phyloP scores from a whole-genome alignment of 2,113 vertebrate genomes.

The Thunnus maccoyii region DNA sequence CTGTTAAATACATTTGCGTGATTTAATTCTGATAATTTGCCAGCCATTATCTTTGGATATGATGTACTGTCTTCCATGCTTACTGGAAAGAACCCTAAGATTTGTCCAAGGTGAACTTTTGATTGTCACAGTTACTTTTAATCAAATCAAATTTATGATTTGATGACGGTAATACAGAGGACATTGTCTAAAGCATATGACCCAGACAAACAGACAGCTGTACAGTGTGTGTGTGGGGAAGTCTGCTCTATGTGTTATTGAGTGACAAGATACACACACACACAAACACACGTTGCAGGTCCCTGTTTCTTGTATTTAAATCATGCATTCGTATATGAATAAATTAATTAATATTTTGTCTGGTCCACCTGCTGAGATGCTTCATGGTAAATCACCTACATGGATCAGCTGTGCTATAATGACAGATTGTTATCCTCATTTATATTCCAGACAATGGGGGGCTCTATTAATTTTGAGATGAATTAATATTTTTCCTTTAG shows the following conservation, averaged over 20 bases:
- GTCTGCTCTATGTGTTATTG: neutral
- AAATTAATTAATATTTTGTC: too few relatives aligned
- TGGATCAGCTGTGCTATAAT: neutral
- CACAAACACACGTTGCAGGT: too few relatives aligned
- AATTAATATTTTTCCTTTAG: neutral
- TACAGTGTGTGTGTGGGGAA: neutral
- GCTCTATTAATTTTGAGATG: neutral
- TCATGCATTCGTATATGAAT: too few relatives aligned
- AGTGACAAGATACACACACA: neutral
- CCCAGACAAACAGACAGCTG: conserved; percentile 2
- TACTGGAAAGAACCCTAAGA: neutral
- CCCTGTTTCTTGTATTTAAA: too few relatives aligned
- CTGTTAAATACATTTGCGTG: neutral
- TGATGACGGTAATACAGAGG: conserved; percentile 1
- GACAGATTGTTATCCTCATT: neutral
- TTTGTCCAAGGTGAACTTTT: neutral
- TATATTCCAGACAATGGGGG: neutral
- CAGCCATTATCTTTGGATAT: neutral
- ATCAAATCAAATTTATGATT: neutral
- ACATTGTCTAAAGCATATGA: neutral
- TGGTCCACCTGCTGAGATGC: neutral
- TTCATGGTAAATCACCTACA: neutral
- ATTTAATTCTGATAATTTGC: neutral
- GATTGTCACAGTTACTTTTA: neutral
- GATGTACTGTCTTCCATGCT: neutral